Base-by-base conservation (phyloP, 2,113 vertebrate genomes). In the Serilophus lunatus region DNA sequence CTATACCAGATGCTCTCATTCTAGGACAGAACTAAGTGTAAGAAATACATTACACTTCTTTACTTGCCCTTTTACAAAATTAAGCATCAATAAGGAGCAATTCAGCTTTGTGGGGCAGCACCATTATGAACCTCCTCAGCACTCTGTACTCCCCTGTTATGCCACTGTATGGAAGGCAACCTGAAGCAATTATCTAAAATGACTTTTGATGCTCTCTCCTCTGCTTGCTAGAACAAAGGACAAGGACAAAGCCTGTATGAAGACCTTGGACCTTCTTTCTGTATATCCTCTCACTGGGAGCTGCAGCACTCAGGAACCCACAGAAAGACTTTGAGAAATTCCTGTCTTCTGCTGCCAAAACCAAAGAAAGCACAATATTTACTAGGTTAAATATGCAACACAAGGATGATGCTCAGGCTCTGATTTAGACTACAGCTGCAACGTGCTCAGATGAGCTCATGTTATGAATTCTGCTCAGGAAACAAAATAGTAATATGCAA, bases 401-500 rank as follows among this genome's bases (percentile, higher is more conserved):
- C n/a, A 68, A 64, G 31, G n/a, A 60, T 57, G 68, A 77, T 84
- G 51, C 56, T 93, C 33, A 69, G 42, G 38, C 77, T 77, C 45
- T 36, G 51, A 71, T 89, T 76, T 54, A 83, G 59, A 50, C 54
- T 74, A 49, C 76, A 80, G 87, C 54, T 70, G 76, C 18, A 33
- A 76, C 69, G 74, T 61, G 20, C 82, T 83, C 71, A 83, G 71
- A 68, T 13, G 33, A 86, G 74, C 19, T 86, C 18, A 74, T 81
- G 75, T 93, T 92, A 82, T 42, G 76, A 71, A 93, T 95, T 97
- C 95, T 90, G 53, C 50, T 92, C 50, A 69, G 83, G 82, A 98
- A 97, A 97, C 94, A 97, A 97, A 97, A 96, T 89, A 96, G 93
- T 93, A 96, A 94, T 93, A 93, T 95, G 96, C 94, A 90, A 91